Percentiles rank a stretch among this genome's conserved stretches.
Conservation (phyloP, 2,113 vertebrate genomes). For the Atherinomorus stipes region DNA sequence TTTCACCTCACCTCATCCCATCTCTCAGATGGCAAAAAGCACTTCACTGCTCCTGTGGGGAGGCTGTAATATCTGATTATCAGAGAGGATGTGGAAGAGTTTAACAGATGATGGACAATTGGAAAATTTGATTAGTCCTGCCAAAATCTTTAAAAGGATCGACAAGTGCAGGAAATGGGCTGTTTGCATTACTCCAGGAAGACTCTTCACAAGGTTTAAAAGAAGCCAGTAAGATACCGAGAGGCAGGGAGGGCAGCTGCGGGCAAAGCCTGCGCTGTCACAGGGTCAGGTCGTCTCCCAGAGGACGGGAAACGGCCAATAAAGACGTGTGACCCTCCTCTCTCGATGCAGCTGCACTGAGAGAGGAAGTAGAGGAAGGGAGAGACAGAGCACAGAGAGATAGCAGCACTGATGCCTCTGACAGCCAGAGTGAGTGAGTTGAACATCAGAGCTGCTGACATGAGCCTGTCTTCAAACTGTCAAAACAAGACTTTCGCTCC, state of each 20-base stretch:
- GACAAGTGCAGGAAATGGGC: conserved; percentile 31
- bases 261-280: conserved; percentile 45
- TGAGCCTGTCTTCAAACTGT: conserved; percentile 69
- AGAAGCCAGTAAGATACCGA: not conserved
- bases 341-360: conserved; percentile 54
- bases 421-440: conserved; percentile 42
- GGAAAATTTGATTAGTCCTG: conserved; percentile 31
- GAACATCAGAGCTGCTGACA: conserved; percentile 59
- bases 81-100: conserved; percentile 23
- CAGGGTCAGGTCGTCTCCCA: conserved; percentile 57
- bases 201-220: conserved; percentile 1
- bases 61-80: conserved; percentile 31
- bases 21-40: not conserved
- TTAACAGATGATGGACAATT: conserved; percentile 21
- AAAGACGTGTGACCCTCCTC: conserved; percentile 36
- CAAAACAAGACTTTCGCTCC: conserved; percentile 62
- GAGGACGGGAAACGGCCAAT: conserved; percentile 72
- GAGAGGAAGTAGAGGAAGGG: conserved; percentile 63
- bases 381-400: conserved; percentile 32
- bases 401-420: conserved; percentile 47
- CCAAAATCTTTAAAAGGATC: conserved; percentile 12
- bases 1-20: not conserved
- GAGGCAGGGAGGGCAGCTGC: conserved; percentile 10
- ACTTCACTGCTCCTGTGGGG: not conserved
- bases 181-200: not conserved